Evolutionary conservation across 2,888 invertebrate genomes (phyloP), one percentile per base, ranked within the genome.

Genomic region (Stenoptilia bipunctidactyla): DNA sequence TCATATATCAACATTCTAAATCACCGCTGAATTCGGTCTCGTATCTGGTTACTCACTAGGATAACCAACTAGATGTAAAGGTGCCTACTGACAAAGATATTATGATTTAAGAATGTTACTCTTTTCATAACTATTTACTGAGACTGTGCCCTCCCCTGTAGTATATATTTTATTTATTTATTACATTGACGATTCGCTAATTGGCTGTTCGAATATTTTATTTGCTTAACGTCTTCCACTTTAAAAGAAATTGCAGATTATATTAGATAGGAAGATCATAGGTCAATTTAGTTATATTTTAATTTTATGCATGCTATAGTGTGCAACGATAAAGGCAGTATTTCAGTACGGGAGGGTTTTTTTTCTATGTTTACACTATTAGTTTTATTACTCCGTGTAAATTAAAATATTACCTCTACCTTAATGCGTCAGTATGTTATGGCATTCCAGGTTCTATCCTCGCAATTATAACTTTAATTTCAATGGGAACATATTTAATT

Each of bases 311-410:
- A 20, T 20, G n/a, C n/a, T n/a, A n/a, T 20, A 8, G 20, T 20
- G 20, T 20, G 20, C 20, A 20, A 20, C 20, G 8, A 5, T 20
- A 20, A 20, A 20, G 20, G 59, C 69, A 74, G 66, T 75, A 70
- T 70, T 69, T 55, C 51, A 54, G 55, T 49, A 58, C 62, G 70
- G 75, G 74, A 66, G 80, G 77, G 77, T 70, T 20, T 20, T 64
- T 71, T 77, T 80, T 80, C 76, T 77, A 74, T 67, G 65, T 57
- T 69, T 70, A 75, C 70, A 69, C 68, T 72, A 69, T 73, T 75
- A 74, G 72, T 72, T 73, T 77, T 68, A 67, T 66, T 73, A 72
- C 77, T 76, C 75, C 73, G 66, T 70, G 70, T 69, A 30, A 61
- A 65, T 63, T 66, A 56, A 59, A 57, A 63, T 58, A 58, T 51